Evolutionary conservation across 1,140 invertebrate genomes (phyloP).

Genomic region (Schlechtendalia chinensis): DNA sequence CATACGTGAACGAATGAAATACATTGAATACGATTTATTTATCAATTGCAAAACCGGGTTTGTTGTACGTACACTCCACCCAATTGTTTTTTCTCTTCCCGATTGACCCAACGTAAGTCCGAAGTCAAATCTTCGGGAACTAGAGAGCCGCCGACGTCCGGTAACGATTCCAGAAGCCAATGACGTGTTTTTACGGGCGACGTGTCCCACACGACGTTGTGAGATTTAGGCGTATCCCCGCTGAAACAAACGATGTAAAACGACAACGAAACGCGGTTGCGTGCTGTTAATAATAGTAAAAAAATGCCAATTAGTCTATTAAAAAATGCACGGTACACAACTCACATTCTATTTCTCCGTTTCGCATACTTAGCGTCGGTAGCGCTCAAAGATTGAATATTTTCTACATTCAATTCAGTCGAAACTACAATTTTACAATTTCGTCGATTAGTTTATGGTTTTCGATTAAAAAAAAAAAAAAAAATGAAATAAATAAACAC

Average conservation of each 20-base stretch:
- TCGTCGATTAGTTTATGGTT: background rate
- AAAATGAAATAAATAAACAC: background rate
- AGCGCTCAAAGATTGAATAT: conserved; percentile 1
- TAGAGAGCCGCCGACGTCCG: conserved; percentile 6
- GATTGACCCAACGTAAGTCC: conserved; percentile 29
- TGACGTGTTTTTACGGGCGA: conserved; percentile 50
- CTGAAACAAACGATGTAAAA: background rate
- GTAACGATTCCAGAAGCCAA: conserved; percentile 9
- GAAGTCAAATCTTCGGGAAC: conserved; percentile 35
- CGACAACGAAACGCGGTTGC: background rate
- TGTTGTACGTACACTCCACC: conserved; percentile 50
- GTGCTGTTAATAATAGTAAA: background rate
- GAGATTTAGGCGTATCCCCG: background rate
- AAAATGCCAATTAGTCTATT: background rate
- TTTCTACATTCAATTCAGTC: conserved; percentile 40
- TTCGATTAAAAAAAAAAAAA: background rate
- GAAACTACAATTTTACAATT: background rate
- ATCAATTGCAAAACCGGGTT: background rate
- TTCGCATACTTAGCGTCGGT: conserved; percentile 28
- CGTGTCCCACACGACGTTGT: conserved; percentile 51
- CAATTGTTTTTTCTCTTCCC: conserved; percentile 50
- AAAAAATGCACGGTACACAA: background rate
- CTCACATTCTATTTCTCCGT: conserved; percentile 37
- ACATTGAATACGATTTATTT: background rate
- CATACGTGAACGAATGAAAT: background rate